A percentile compares a stretch with the other conserved stretches of the same genome.
Conservation (phyloP, 2,797 vertebrate genomes). For the Phataginus tetradactyla region DNA sequence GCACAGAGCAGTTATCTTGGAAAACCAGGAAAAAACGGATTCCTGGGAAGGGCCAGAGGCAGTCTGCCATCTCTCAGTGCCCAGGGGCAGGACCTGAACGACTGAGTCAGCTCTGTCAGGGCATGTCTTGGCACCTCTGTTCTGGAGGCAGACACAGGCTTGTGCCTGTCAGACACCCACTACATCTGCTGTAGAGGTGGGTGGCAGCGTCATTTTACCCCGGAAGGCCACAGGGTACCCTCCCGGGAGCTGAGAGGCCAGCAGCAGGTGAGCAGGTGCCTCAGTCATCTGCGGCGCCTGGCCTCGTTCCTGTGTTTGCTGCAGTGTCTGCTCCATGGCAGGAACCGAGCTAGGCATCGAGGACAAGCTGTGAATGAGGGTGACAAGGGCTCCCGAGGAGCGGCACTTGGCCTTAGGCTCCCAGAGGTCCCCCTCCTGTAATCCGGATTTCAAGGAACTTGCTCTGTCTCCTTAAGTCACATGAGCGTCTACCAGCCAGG, state of each 20-base stretch:
- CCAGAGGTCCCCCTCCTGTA: background rate
- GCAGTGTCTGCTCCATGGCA: background rate
- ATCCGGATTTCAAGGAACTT: background rate
- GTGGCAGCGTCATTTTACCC: background rate
- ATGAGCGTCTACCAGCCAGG: background rate
- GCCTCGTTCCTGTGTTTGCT: fast-evolving
- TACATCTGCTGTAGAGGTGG: background rate
- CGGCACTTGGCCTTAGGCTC: background rate
- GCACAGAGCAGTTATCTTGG: background rate
- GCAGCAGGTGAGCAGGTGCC: background rate
- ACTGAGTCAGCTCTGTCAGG: fast-evolving
- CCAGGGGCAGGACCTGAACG: background rate
- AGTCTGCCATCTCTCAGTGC: background rate
- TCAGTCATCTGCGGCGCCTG: background rate
- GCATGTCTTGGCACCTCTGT: background rate
- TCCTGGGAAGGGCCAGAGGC: background rate
- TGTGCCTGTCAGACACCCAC: background rate
- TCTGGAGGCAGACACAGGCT: background rate
- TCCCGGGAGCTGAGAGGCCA: background rate
- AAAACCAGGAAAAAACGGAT: background rate
- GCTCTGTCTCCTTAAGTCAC: background rate
- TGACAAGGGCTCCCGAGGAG: background rate
- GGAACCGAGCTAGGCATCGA: background rate
- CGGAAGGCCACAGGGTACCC: background rate
- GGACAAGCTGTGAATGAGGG: background rate